Conservation (phyloP, 2,888 invertebrate species). For the Hypomecis atomaria region DNA sequence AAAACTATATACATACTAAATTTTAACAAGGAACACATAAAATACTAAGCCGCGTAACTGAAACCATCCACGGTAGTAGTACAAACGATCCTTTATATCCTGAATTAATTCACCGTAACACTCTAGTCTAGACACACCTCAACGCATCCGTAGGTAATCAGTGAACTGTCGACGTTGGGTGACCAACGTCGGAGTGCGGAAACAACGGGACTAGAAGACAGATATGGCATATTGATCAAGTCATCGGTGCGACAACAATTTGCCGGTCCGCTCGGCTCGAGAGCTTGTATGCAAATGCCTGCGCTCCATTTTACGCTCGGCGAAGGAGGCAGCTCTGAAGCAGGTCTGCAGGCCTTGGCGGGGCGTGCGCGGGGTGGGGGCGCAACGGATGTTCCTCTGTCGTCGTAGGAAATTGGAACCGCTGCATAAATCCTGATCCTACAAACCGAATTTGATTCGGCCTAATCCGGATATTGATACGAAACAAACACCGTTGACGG, state of each 20-base stretch:
- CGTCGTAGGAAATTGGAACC: constrained; percentile 84
- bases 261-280: constrained; percentile 79
- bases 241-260: constrained; percentile 81
- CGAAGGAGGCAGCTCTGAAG: constrained; percentile 52
- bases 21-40: too few relatives aligned
- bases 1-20: too few relatives aligned
- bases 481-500: constrained; percentile 72
- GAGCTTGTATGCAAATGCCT: constrained; percentile 80
- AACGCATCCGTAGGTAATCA: constrained; percentile 31
- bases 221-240: constrained; percentile 77
- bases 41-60: too few relatives aligned
- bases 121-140: not conserved
- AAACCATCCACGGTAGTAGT: too few relatives aligned
- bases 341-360: constrained; percentile 44
- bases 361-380: constrained; percentile 45
- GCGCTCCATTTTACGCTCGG: constrained; percentile 77
- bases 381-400: constrained; percentile 80
- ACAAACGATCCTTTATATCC: too few relatives aligned
- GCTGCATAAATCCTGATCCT: constrained; percentile 82
- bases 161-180: constrained; percentile 41
- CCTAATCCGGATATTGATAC: constrained; percentile 84
- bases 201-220: constrained; percentile 52
- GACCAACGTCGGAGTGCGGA: constrained; percentile 38
- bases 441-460: constrained; percentile 82
- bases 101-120: too few relatives aligned